Evolutionary conservation across 2,888 invertebrate species (phyloP), one percentile per base, ranked within the genome.

Genomic region (Amblyjoppa fuscipennis): DNA sequence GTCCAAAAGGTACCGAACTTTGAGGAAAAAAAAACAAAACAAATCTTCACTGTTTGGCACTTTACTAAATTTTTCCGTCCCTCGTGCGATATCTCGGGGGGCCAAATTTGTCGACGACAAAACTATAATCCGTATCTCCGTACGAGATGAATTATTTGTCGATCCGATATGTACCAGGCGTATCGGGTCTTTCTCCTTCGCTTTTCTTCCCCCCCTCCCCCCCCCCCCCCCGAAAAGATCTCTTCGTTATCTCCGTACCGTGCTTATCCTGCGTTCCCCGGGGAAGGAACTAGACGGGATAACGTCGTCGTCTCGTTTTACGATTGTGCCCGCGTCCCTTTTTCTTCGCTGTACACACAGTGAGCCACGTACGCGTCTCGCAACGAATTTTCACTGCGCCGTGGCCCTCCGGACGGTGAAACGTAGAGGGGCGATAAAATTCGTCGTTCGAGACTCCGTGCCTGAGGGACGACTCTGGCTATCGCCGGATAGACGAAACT

Each of bases 401-500:
- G 34, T 31, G 51, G 34, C 41, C 28, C 28, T 76, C 70, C 20
- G 20, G 41, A 20, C 34, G 51, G 53, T 69, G 9, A 56, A 81
- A 13, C 56, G 45, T 34, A 49, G 16, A 34, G 69, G 45, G 69
- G 69, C 76, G 75, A 81, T 81, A 75, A 81, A 81, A 81, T 76
- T 76, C 56, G 75, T 76, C 81, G 68, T 68, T 41, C 11, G 59
- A 83, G 56, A 49, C 13, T 49, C 61, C 61, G 56, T 49, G 34
- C 31, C 70, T 69, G 70, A 80, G 71, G 68, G 56, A 77, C 76
- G 51, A 68, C 61, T 51, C 59, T 73, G 71, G 56, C 73, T 69
- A 79, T 61, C 68, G 38, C 70, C 41, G 69, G 78, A 86, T 84
- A 86, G 86, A 84, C 86, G 84, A 86, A 84, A 86, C 84, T 84